These are phyloP conservation scores for Botia almorhae DNA, from an alignment of 2,797 vertebrate genomes.

Conservation along the genomic window DNA sequence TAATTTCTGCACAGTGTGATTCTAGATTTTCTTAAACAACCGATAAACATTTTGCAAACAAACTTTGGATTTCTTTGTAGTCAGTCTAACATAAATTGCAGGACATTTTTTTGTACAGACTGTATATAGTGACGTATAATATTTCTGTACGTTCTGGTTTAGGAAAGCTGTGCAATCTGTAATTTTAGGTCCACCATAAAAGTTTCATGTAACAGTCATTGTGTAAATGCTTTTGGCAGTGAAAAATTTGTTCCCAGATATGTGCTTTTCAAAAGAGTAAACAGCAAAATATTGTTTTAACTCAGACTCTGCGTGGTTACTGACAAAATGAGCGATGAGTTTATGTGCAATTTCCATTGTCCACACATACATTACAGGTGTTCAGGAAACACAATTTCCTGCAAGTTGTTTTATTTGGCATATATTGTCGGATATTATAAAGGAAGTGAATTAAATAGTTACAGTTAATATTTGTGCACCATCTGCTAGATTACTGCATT, in stretches of 20 bases:
- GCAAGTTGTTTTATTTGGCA: slow-evolving; percentile 43
- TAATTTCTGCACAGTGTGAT: neutral
- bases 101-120: neutral
- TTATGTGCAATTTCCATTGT: neutral
- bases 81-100: neutral
- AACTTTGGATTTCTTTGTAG: too few relatives aligned
- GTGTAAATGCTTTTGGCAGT: neutral
- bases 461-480: neutral
- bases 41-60: neutral
- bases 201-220: neutral
- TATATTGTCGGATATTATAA: slow-evolving; percentile 30
- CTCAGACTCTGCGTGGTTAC: too few relatives aligned
- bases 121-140: neutral
- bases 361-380: slow-evolving; percentile 48
- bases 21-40: neutral
- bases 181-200: neutral
- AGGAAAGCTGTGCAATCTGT: neutral
- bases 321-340: too few relatives aligned
- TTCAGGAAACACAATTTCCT: slow-evolving; percentile 59
- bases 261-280: too few relatives aligned
- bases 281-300: too few relatives aligned
- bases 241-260: neutral
- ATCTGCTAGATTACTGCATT: neutral
- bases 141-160: neutral
- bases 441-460: slow-evolving; percentile 8